These are phyloP conservation scores for Leptodirus hochenwartii DNA, from an alignment of 2,888 invertebrate genomes.

Conservation along the genomic window DNA sequence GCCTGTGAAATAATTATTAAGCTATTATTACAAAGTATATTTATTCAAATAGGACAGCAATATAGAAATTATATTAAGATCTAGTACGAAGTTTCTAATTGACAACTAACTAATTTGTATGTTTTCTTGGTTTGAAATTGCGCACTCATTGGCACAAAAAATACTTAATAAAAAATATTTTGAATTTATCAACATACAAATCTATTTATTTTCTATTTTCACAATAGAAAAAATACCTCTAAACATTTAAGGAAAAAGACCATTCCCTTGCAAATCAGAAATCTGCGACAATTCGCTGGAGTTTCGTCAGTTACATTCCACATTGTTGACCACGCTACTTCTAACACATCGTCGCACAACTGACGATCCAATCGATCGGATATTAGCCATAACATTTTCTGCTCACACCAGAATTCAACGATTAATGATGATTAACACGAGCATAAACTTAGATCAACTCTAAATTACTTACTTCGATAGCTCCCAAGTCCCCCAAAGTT, in stretches of 20 bases:
- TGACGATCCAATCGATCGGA: slow-evolving; percentile 55
- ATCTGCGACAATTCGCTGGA: slow-evolving; percentile 80
- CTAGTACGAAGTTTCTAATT: no score
- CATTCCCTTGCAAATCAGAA: slow-evolving; percentile 80
- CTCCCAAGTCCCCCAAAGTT: slow-evolving; percentile 77
- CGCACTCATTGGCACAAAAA: no score
- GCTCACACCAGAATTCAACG: slow-evolving; percentile 19
- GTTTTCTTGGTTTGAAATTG: no score
- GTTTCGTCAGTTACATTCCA: slow-evolving; percentile 98
- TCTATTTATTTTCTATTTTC: no score
- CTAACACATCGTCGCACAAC: slow-evolving; percentile 86
- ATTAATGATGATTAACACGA: slow-evolving; percentile 1
- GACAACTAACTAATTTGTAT: no score
- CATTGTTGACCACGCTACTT: slow-evolving; percentile 98
- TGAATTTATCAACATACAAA: no score
- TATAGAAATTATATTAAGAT: no score
- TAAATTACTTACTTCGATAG: slow-evolving; percentile 42
- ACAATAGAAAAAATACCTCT: slow-evolving; percentile 39
- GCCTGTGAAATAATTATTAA: slow-evolving; percentile 32
- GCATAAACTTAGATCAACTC: not conserved
- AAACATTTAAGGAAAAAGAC: slow-evolving; percentile 76
- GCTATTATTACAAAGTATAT: slow-evolving; percentile 1
- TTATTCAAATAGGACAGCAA: slow-evolving; percentile 1
- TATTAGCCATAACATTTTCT: slow-evolving; percentile 81
- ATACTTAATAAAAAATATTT: no score